Evolutionary conservation across 2,797 vertebrate species (phyloP), one percentile per base, ranked within the genome.

Genomic region (Hapalemur alaotrensis): DNA sequence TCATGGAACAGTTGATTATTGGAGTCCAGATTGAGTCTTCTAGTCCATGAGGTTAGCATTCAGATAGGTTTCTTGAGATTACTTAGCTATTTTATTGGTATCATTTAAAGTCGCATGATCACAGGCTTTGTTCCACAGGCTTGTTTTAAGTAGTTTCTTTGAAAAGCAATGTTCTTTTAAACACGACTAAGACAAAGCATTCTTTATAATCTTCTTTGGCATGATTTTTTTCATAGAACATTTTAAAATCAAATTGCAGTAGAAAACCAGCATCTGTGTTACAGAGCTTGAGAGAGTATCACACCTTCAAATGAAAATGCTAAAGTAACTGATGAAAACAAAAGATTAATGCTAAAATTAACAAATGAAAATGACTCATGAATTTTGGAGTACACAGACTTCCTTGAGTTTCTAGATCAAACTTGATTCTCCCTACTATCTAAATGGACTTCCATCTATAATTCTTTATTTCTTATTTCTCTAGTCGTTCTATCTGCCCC

Each of bases 301-400:
- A 79, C 50, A 94, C 67, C 43, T 94, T 92, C 72, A 89, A 75
- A 94, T 35, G 59, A 93, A 93, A 95, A 82, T 65, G 69, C 72
- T 80, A 7, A 83, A 73, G 80, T 57, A 90, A 92, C 28, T 35
- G 67, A 32, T 65, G 61, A 75, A 95, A 87, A 94, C 69, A 80
- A 94, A 93, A 93, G 85, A 41, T 79, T 65, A 89, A 89, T 59
- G 79, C 63, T 95, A 89, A 96, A 91, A 79, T 94, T 92, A 95
- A 85, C 59, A 89, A 72, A 65, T 59, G 25, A 92, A 87, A 95
- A 52, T 97, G 88, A 97, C 59, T 95, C 88, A 94, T 90, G 50
- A 11, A 57, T 94, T 82, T 92, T 43, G n/a, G 70, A 76, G 28
- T 78, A 54, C 23, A 43, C 25, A 70, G 54, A 35, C 35, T 83